Percentiles rank a stretch among this genome's conserved stretches.
Conservation (phyloP, 2,888 invertebrate species). For the Drosophila anceps region DNA sequence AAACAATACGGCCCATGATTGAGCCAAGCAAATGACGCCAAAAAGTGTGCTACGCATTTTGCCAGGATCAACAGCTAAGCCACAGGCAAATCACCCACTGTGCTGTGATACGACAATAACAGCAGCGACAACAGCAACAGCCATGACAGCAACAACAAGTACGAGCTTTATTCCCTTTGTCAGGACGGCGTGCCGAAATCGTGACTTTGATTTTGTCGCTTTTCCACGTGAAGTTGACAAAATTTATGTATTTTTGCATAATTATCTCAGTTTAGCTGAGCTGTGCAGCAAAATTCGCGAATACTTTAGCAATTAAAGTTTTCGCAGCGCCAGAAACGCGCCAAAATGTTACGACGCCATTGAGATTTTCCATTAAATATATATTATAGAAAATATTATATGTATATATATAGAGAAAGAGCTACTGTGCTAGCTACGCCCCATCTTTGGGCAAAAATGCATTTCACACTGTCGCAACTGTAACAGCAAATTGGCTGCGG, state of each 20-base stretch:
- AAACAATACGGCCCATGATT: constrained; percentile 12
- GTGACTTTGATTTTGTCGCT: constrained; percentile 14
- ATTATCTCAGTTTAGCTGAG: constrained; percentile 53
- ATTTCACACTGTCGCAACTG: constrained; percentile 35
- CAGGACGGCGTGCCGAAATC: constrained; percentile 16
- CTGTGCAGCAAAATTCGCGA: constrained; percentile 6
- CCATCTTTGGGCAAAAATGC: constrained; percentile 43
- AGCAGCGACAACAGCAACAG: constrained; percentile 8
- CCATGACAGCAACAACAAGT: constrained; percentile 8
- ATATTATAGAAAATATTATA: constrained; percentile 3
- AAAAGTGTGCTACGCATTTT: constrained; percentile 48
- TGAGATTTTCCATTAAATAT: constrained; percentile 66
- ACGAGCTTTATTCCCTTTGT: constrained; percentile 40
- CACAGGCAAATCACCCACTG: constrained; percentile 38
- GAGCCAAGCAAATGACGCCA: constrained; percentile 23
- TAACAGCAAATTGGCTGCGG: constrained; percentile 37
- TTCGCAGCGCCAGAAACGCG: constrained; percentile 31
- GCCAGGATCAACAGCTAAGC: constrained; percentile 52
- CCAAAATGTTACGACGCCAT: constrained; percentile 44
- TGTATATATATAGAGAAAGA: background rate
- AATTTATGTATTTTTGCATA: constrained; percentile 60
- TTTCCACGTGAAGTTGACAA: constrained; percentile 57
- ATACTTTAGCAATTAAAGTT: constrained; percentile 72
- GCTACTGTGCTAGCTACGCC: background rate
- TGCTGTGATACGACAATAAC: constrained; percentile 39